Percentiles rank a stretch among this genome's conserved stretches.
Evolutionary conservation across 2,888 invertebrate genomes (phyloP).

Genomic region (Pollenia labialis): DNA sequence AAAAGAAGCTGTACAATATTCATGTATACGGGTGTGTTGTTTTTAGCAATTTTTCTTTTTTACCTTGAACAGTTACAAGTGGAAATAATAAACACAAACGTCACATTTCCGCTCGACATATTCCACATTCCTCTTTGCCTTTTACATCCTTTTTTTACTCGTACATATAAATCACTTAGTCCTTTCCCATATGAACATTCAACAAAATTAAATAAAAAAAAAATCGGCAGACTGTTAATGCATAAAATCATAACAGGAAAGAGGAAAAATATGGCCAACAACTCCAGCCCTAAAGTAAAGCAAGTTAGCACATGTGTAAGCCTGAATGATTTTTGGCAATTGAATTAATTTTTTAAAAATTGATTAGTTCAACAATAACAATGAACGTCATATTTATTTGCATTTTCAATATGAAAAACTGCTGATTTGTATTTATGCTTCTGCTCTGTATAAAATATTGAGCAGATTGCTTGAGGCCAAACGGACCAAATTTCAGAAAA

Average conservation of each 20-base stretch:
- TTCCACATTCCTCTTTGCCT: constrained; percentile 45
- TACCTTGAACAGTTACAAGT: constrained; percentile 58
- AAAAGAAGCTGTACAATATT: neutral
- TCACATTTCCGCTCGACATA: constrained; percentile 76
- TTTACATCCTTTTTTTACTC: constrained; percentile 2
- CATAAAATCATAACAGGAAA: constrained; percentile 31
- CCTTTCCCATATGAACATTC: constrained; percentile 9
- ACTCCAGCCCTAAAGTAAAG: neutral
- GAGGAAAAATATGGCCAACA: neutral
- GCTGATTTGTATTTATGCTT: neutral
- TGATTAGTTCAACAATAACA: constrained; percentile 79
- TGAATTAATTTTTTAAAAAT: constrained; percentile 84
- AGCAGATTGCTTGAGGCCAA: constrained; percentile 58
- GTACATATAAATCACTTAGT: constrained; percentile 67
- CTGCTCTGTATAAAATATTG: neutral
- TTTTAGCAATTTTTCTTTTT: constrained; percentile 47
- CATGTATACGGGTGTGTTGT: constrained; percentile 49
- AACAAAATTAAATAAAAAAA: neutral
- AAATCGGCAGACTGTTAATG: constrained; percentile 47
- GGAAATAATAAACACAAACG: constrained; percentile 77
- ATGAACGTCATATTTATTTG: constrained; percentile 69
- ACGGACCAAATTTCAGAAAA: constrained; percentile 16
- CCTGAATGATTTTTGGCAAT: constrained; percentile 83
- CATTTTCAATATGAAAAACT: constrained; percentile 60
- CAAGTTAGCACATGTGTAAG: constrained; percentile 73